Base-by-base conservation (phyloP, 2,888 invertebrate species). In the Epicampocera succincta region DNA sequence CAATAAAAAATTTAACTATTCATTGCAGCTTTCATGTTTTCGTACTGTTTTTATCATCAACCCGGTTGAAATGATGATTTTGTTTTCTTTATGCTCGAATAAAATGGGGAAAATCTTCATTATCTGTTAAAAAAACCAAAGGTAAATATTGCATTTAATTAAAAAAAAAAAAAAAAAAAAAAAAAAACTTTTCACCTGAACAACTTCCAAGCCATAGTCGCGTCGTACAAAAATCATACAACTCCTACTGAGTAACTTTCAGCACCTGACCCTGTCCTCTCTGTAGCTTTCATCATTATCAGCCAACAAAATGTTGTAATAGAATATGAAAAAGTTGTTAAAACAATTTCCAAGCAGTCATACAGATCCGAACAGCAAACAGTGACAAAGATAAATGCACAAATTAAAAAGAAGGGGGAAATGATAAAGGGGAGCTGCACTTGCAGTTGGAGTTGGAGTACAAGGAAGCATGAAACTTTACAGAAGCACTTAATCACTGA, bases 101-200 rank as follows among this genome's bases (percentile, higher is more conserved):
- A 13, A 33, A 56, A 58, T 56, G 46, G 15, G 9, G 52, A 17
- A 52, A 38, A 21, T 42, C 25, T 44, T 44, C 33, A 29, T 33
- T 63, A 15, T 46, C 29, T 33, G 44, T 33, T 52, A 54, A 17
- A 69, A 17, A 33, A 74, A 71, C 65, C 58, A 61, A 66, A 76
- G 44, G 71, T 71, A 75, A 80, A 80, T 66, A 80, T 80, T 80
- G 72, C 75, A 80, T 76, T 80, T 80, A 72, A 80, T 66, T 72
- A 66, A 80, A 66, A 69, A 76, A 68, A 66, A 80, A 61, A 69
- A 68, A 66, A 80, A 61, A 69, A 66, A 80, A 66, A 69, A 76
- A 68, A 66, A 80, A 61, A 69, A 68, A 76, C 60, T 48, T 60
- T 68, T 33, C 42, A 76, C 33, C 60, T 60, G 58, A 60, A 44